Base-by-base conservation (phyloP, 2,888 invertebrate species). In the Ephialtes manifestator region DNA sequence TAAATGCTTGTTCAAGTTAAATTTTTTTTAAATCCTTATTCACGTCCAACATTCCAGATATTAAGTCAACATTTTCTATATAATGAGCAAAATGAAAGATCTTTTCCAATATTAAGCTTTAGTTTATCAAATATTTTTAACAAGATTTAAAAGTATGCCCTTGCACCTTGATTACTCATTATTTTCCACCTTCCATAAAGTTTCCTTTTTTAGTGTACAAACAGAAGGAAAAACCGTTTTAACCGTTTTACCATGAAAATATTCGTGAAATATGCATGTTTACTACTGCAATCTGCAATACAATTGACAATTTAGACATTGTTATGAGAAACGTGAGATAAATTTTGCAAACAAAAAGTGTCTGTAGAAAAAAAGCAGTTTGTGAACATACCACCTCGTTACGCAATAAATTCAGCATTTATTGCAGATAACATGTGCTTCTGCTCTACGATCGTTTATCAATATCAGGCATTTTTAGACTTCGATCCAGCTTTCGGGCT, bases 391-490 rank as follows among this genome's bases (percentile, higher is more conserved):
- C 3, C 18, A 39, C 31, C 4, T 35, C 63, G 63, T 65, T 20
- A 13, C 1, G 65, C 65, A 20, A 65, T 65, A 65, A 65, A 65
- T 65, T 63, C 20, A 11, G 18, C 20, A 39, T 65, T 43, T 10
- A 65, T 65, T 39, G 43, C 39, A 18, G 18, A 39, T 65, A 65
- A 43, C 65, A 39, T 20, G 18, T 39, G 39, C 43, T 65, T 35
- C 8, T 35, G n/a, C 18, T 39, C 39, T 4, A 18, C 31, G 43
- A 48, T 28, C 60, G 60, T 63, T 63, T 63, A 10, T 63, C 48
- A 46, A 51, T 75, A 48, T 75, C 63, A 63, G 46, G 31, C 51
- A 75, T 48, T 31, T 48, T 13, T n/a, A 60, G 18, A 48, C 51
- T 48, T 75, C 18, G 18, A 10, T 67, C 15, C 24, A 20, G 1